Evolutionary conservation across 1,140 invertebrate species (phyloP).

Genomic region (Luehdorfia chinensis): DNA sequence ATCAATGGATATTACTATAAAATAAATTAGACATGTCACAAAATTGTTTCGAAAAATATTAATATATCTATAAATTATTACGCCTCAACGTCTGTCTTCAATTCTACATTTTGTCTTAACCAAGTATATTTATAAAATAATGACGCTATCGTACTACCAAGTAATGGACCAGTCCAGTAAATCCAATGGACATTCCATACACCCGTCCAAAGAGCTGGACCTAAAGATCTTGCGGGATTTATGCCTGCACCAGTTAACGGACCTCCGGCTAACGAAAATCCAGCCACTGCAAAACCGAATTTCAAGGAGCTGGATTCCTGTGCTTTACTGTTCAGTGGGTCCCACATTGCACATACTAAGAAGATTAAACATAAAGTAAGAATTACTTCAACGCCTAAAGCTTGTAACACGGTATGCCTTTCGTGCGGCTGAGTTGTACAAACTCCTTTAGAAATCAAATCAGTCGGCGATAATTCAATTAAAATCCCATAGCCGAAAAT

Average conservation of each 20-base stretch:
- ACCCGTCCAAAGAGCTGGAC: conserved; percentile 84
- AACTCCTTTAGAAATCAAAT: conserved; percentile 56
- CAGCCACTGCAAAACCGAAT: conserved; percentile 75
- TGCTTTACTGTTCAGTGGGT: conserved; percentile 70
- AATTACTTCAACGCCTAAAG: conserved; percentile 66
- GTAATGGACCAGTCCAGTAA: conserved; percentile 73
- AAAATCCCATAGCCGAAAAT: conserved; percentile 82
- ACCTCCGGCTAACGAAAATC: conserved; percentile 68
- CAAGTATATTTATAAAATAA: conserved; percentile 58
- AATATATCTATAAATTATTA: neutral
- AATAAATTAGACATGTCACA: no score
- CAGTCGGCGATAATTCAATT: conserved; percentile 76
- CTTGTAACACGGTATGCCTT: conserved; percentile 54
- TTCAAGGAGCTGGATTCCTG: conserved; percentile 74
- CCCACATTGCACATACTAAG: conserved; percentile 82
- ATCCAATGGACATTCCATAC: conserved; percentile 86
- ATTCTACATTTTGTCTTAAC: conserved; percentile 20
- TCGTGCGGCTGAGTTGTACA: conserved; percentile 79
- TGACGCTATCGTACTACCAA: conserved; percentile 62
- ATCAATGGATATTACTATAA: no score
- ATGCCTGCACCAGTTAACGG: conserved; percentile 86
- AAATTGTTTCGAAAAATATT: no score
- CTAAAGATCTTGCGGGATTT: conserved; percentile 89
- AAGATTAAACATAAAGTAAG: conserved; percentile 84
- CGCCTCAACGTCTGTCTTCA: neutral